These are phyloP conservation scores for Orbicella faveolata DNA, from an alignment of 64 coral and sea anemone species.

Conservation along the genomic window DNA sequence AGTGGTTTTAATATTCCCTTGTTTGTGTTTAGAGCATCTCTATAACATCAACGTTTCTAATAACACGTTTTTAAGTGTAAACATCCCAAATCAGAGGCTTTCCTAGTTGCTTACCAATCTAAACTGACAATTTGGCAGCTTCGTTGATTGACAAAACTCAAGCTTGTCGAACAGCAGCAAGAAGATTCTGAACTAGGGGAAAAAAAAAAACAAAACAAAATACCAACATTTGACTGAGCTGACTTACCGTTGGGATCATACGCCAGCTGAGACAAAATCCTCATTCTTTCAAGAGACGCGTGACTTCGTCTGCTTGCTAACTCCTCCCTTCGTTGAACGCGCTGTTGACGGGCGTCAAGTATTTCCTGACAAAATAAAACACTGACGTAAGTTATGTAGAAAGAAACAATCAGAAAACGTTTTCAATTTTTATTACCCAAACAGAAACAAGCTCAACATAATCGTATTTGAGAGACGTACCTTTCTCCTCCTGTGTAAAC, in stretches of 20 bases:
- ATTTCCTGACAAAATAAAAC: conserved; percentile 58
- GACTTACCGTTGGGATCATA: conserved; percentile 69
- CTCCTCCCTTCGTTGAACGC: conserved; percentile 58
- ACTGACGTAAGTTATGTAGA: no score
- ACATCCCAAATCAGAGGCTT: no score
- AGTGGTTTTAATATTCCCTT: no score
- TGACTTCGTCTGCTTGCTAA: conserved; percentile 60
- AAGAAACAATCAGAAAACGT: no score
- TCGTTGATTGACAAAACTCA: no score
- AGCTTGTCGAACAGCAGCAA: not conserved
- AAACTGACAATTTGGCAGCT: no score
- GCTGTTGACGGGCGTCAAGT: conserved; percentile 67
- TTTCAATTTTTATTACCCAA: no score
- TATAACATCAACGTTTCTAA: no score
- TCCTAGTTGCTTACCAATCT: no score
- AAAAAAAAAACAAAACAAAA: not conserved
- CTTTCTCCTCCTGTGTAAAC: conserved; percentile 72
- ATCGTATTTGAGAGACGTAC: not conserved
- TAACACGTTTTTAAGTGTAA: no score
- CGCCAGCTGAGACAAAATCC: conserved; percentile 61
- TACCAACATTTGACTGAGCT: not conserved
- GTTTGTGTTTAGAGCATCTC: no score
- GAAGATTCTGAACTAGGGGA: not conserved
- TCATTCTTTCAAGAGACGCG: conserved; percentile 68
- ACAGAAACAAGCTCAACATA: not conserved